Conservation (phyloP, 2,113 vertebrate genomes). For the Climacteris rufus region DNA sequence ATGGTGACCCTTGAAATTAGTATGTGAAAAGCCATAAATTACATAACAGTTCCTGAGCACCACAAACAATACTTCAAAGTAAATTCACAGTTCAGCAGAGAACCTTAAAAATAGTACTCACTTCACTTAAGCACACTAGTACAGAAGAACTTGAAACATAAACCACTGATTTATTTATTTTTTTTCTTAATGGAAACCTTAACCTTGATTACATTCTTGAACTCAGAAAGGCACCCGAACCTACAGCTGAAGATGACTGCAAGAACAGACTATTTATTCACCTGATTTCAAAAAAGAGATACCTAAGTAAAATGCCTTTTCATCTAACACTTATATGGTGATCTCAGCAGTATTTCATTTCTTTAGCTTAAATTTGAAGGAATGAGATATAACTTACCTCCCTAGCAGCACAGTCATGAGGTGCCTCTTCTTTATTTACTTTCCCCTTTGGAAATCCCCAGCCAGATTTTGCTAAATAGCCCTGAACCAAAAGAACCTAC, state of each 20-base stretch:
- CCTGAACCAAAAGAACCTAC: slow-evolving; percentile 93
- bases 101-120: background rate
- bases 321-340: background rate
- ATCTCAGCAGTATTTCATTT: background rate
- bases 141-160: background rate
- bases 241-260: background rate
- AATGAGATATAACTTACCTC: slow-evolving; percentile 77
- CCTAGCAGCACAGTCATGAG: slow-evolving; percentile 93
- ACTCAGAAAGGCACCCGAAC: background rate
- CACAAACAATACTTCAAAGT: background rate
- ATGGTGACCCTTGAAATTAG: background rate
- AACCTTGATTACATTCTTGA: background rate
- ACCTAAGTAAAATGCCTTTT: background rate
- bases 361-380: background rate
- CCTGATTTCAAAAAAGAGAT: background rate
- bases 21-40: background rate
- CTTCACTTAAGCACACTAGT: background rate
- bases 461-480: slow-evolving; percentile 95
- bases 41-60: background rate
- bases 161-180: background rate
- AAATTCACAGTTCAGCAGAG: background rate
- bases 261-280: background rate
- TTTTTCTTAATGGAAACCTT: background rate
- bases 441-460: slow-evolving; percentile 99
- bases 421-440: slow-evolving; percentile 96